Percentiles rank a stretch among this genome's conserved stretches.
These are phyloP conservation scores for Smittia aterrima DNA, from an alignment of 2,888 invertebrate genomes.

Conservation along the genomic window DNA sequence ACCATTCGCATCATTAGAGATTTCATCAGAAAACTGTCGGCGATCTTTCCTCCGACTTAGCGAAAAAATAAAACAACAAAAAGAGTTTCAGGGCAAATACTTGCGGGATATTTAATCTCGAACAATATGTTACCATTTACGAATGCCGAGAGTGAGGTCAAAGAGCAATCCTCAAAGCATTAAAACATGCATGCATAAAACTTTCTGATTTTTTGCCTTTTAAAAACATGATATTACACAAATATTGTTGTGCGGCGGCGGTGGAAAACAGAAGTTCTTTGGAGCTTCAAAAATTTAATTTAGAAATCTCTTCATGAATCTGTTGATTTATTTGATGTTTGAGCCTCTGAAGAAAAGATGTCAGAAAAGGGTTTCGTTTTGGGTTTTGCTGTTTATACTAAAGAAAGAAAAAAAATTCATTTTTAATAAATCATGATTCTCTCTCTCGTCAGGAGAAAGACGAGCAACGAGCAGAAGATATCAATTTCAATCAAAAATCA, in stretches of 20 bases:
- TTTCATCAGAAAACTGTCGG: slow-evolving; percentile 34
- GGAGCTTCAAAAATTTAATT: slow-evolving; percentile 1
- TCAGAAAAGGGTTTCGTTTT: not conserved
- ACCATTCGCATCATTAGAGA: slow-evolving; percentile 38
- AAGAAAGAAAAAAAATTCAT: not conserved
- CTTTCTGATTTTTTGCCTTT: slow-evolving; percentile 21
- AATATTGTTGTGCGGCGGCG: slow-evolving; percentile 2
- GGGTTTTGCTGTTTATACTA: not conserved
- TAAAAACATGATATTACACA: slow-evolving; percentile 16
- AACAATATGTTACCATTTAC: slow-evolving; percentile 42
- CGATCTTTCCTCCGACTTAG: slow-evolving; percentile 5
- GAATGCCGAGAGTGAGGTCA: slow-evolving; percentile 32
- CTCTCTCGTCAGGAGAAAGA: not conserved
- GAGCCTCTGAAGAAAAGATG: not conserved
- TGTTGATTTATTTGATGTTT: slow-evolving; percentile 13
- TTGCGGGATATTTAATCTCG: slow-evolving; percentile 39
- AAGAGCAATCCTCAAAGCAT: slow-evolving; percentile 38
- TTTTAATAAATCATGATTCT: slow-evolving; percentile 35
- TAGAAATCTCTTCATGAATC: slow-evolving; percentile 5
- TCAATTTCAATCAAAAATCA: slow-evolving; percentile 36
- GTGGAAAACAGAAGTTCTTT: slow-evolving; percentile 26
- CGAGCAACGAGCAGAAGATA: slow-evolving; percentile 15
- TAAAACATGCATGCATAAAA: slow-evolving; percentile 37
- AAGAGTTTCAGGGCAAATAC: slow-evolving; percentile 35
- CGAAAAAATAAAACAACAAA: slow-evolving; percentile 21